Percentiles rank a stretch among this genome's conserved stretches.
phyloP scores from a whole-genome alignment of 2,888 invertebrate species.

The Lasioglossum leucozonium region DNA sequence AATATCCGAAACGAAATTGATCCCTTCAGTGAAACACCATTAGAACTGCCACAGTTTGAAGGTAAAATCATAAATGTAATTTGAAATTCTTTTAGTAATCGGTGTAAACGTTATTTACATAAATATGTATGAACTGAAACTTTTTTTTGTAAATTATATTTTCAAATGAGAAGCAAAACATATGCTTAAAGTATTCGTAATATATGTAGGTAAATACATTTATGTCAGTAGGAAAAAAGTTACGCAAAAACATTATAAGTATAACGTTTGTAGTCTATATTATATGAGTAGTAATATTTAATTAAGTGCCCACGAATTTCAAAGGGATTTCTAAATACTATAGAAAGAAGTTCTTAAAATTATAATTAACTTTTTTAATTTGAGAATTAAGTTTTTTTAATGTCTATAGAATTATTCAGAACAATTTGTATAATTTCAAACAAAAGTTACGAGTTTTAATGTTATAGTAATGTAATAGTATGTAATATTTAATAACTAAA shows the following conservation, averaged over 20 bases:
- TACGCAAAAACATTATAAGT: conserved; percentile 13
- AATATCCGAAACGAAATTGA: conserved; percentile 75
- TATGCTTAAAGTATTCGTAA: conserved; percentile 27
- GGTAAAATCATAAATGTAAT: conserved; percentile 67
- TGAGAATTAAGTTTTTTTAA: background rate
- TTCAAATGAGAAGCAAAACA: background rate
- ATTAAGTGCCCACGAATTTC: conserved; percentile 6
- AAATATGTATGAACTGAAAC: background rate
- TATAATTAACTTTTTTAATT: conserved; percentile 1
- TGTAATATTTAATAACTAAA: background rate
- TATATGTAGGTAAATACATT: background rate
- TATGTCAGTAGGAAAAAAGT: conserved; percentile 2
- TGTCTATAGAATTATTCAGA: background rate
- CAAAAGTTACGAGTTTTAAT: background rate
- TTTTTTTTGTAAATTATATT: background rate
- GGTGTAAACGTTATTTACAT: background rate
- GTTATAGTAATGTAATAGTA: background rate
- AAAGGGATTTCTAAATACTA: background rate
- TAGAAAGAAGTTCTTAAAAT: background rate
- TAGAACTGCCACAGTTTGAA: conserved; percentile 75
- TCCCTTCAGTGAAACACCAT: conserved; percentile 79
- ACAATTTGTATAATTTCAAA: background rate
- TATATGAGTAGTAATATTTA: background rate
- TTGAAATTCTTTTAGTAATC: background rate
- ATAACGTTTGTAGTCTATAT: background rate